Evolutionary conservation across 2,113 vertebrate genomes (phyloP).

Genomic region (Rhinolophus sinicus): DNA sequence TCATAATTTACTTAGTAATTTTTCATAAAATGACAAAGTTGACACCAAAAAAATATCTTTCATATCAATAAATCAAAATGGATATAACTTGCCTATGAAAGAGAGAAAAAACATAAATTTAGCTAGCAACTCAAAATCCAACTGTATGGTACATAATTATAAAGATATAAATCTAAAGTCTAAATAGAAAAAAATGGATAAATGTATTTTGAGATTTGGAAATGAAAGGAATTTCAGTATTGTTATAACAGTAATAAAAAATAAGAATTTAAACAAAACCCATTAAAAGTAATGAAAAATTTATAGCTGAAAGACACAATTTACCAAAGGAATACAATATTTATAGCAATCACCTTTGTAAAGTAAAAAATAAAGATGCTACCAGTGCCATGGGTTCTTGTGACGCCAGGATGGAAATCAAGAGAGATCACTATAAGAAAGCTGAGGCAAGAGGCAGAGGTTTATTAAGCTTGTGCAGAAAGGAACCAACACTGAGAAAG

Average conservation of each 20-base stretch:
- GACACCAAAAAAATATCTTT: neutral
- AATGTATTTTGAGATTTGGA: neutral
- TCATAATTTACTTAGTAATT: neutral
- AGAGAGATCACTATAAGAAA: too few species aligned
- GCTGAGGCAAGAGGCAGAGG: too few species aligned
- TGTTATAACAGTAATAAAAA: neutral
- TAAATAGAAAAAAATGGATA: neutral
- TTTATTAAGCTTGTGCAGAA: too few species aligned
- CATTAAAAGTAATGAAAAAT: neutral
- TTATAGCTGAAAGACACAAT: neutral
- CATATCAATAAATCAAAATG: neutral
- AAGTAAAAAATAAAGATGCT: neutral
- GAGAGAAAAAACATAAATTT: neutral
- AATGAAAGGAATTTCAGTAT: neutral
- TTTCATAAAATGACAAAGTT: neutral
- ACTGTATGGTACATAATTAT: neutral
- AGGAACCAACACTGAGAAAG: too few species aligned
- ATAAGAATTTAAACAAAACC: neutral
- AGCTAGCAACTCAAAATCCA: neutral
- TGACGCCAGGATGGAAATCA: too few species aligned
- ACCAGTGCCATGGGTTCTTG: too few species aligned
- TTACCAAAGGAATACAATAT: neutral
- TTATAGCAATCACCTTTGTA: neutral
- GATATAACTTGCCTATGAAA: neutral
- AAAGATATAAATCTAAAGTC: neutral